Percentiles rank a stretch among this genome's conserved stretches.
Conservation (phyloP, 2,113 vertebrate species). For the Coptodon rendalli region DNA sequence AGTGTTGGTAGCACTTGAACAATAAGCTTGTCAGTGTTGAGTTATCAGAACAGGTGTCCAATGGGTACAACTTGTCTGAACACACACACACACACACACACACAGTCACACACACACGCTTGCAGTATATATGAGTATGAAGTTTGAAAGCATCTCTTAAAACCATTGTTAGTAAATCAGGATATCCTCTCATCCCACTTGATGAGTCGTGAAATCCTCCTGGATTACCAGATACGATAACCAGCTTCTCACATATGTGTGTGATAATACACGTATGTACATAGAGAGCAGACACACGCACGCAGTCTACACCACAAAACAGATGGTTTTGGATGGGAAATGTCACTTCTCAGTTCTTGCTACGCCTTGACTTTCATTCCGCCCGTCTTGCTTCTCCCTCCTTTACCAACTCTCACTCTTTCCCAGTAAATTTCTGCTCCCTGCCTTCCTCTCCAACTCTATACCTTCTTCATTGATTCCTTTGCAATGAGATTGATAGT, state of each 20-base stretch:
- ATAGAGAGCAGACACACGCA: not conserved
- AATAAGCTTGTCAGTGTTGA: constrained; percentile 25
- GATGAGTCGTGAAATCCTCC: constrained; percentile 3
- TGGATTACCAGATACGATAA: constrained; percentile 2
- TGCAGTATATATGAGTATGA: not conserved
- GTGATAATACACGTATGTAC: not conserved
- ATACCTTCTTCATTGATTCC: constrained; percentile 3
- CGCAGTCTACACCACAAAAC: not conserved
- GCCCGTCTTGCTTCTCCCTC: not conserved
- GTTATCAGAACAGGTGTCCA: constrained; percentile 38
- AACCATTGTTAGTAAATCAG: not conserved
- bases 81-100: not conserved
- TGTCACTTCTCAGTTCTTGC: not conserved
- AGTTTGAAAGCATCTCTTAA: constrained; percentile 1
- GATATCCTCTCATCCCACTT: not conserved
- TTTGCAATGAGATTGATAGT: constrained; percentile 13
- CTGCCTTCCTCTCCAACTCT: not conserved
- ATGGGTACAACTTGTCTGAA: not conserved
- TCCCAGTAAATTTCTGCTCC: not conserved
- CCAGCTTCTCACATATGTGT: not conserved
- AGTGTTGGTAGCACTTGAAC: constrained; percentile 10
- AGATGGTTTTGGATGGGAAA: not conserved
- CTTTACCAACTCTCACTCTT: not conserved
- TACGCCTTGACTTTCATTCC: not conserved
- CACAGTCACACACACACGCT: not conserved